Evolutionary conservation across 2,797 vertebrate species (phyloP).

Genomic region (Carapus acus): DNA sequence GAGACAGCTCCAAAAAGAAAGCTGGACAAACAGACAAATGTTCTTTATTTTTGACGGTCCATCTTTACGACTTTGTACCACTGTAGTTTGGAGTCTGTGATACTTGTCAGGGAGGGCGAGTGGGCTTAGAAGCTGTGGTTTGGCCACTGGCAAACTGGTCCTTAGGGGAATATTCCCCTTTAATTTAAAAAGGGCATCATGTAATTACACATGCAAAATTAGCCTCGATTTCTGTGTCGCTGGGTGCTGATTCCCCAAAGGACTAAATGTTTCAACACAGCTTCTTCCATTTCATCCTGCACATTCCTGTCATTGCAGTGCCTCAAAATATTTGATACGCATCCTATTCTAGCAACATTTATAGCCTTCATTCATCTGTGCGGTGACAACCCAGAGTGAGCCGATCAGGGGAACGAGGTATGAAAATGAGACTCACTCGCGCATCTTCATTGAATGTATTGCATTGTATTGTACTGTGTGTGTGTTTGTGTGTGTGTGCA

Average conservation of each 20-base stretch:
- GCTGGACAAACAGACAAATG: neutral
- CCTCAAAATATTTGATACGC: neutral
- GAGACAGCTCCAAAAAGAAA: neutral
- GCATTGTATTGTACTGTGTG: too few species aligned
- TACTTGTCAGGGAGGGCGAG: neutral
- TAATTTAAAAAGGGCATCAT: neutral
- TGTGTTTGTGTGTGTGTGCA: neutral
- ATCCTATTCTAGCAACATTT: neutral
- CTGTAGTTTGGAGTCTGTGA: too few species aligned
- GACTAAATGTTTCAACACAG: slow-evolving; percentile 5
- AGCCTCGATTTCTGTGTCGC: neutral
- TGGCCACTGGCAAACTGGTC: neutral
- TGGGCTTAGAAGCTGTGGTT: slow-evolving; percentile 9
- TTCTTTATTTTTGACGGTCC: too few species aligned
- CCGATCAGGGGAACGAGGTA: neutral
- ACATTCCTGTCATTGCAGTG: neutral
- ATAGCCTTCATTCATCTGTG: slow-evolving; percentile 6
- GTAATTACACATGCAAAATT: slow-evolving; percentile 17
- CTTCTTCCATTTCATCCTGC: slow-evolving; percentile 7
- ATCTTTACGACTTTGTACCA: too few species aligned
- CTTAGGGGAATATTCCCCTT: neutral
- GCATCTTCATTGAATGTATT: too few species aligned
- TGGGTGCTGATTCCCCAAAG: neutral
- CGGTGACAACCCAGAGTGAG: neutral
- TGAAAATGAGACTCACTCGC: neutral